Evolutionary conservation across 2,797 vertebrate genomes (phyloP), one percentile per base, ranked within the genome.

Genomic region (Amblyraja radiata): DNA sequence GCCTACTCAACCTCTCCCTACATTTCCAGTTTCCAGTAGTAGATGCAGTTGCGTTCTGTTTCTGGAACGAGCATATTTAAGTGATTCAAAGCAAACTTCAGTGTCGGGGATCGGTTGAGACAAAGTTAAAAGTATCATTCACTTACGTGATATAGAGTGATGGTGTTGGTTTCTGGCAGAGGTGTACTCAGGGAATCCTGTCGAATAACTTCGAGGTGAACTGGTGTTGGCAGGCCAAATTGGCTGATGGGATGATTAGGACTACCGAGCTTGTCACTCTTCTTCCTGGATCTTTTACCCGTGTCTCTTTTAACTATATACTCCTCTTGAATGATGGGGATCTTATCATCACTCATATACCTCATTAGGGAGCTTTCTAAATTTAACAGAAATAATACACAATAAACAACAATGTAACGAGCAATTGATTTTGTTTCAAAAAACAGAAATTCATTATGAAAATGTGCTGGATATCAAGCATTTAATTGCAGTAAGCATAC

Each of bases 281-380:
- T 98, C 97, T 98, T 99, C 96, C 98, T 99, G 76, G 97, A 96
- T 68, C 98, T 97, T 94, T 98, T 99, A 13, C 98, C 98, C 0
- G 98, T 98, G 95, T 99, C 98, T 95, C 98, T 98, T 96, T 98
- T 98, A 96, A 98, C 97, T 95, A 98, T 96, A 96, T 98, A 98
- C 93, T 99, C 98, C 23, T 99, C 98, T 68, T 97, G 96, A 94
- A 92, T 92, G 90, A 92, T 92, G 11, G 97, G 97, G 94, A 96
- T 96, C 95, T 98, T 97, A 94, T 99, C 98, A 94, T 98, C 98
- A 93, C 97, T 98, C 94, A 98, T 98, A 32, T 99, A 99, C 32
- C 98, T 97, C 96, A 99, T 96, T 93, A 99, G 95, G 0, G 98
- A 97, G 79, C 98, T 98, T 95, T 97, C 97, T 97, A 95, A 94